A percentile compares a stretch with the other conserved stretches of the same genome.
Conservation (phyloP, 1,140 invertebrate species). For the Araneus ventricosus region DNA sequence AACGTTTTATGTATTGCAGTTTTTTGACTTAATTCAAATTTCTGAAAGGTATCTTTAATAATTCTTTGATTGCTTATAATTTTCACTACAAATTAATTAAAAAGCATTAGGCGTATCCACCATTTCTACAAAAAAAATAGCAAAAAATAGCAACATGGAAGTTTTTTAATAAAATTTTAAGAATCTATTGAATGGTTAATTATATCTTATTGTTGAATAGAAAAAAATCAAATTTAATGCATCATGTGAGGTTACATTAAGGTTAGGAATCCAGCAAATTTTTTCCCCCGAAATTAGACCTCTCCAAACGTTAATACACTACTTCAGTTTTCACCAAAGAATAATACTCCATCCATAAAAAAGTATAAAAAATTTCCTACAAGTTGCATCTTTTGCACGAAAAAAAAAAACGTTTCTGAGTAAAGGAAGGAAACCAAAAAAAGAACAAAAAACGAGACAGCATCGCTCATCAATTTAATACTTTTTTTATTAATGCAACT, state of each 20-base stretch:
- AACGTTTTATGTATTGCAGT: no score
- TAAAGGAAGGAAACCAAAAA: slow-evolving; percentile 4
- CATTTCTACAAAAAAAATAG: background rate
- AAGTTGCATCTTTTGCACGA: slow-evolving; percentile 1
- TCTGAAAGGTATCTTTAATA: no score
- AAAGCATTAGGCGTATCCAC: no score
- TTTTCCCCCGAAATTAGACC: background rate
- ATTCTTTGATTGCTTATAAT: no score
- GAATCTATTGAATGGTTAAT: background rate
- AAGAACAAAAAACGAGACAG: background rate
- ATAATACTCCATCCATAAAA: background rate
- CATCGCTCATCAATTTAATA: background rate
- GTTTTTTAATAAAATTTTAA: background rate
- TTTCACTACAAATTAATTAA: no score
- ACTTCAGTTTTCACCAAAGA: slow-evolving; percentile 27
- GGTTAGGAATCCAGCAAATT: background rate
- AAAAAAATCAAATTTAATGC: background rate
- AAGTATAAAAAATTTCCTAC: background rate
- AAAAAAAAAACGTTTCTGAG: background rate
- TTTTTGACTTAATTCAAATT: no score
- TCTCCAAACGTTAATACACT: background rate
- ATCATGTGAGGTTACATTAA: background rate
- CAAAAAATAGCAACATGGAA: background rate
- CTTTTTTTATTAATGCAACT: slow-evolving; percentile 30
- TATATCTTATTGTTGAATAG: background rate